Evolutionary conservation across 2,888 invertebrate genomes (phyloP), one percentile per base, ranked within the genome.

Genomic region (Platynereis dumerilii): DNA sequence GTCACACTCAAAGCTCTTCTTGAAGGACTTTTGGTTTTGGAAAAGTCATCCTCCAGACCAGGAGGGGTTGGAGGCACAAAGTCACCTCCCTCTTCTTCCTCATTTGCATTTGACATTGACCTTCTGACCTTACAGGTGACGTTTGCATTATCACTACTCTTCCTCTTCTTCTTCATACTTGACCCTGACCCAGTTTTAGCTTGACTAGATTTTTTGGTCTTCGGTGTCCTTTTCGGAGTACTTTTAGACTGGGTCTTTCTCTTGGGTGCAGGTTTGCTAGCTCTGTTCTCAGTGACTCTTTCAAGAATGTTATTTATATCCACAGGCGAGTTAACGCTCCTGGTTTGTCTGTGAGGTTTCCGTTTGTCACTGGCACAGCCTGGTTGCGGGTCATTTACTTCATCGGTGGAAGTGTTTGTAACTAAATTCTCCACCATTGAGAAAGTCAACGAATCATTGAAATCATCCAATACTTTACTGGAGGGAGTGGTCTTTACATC

Each of bases 51-150:
- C 56, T 27, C 39, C 58, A 24, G 39, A 10, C 73, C 74, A 20
- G 81, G 80, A 1, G 82, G 81, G 2, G 82, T 82, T 26, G 81
- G 81, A 1, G 81, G 80, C 5, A 81, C 71, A 67, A 72, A 78
- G 34, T 81, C 80, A 70, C 77, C 76, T 1, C 68, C 74, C 60
- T 72, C 74, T 57, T 74, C 76, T 2, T 64, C 58, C n/a, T 64
- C 24, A 52, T n/a, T 27, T 2, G 34, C 20, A 2, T 54, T 48
- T 57, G 39, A 10, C 56, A 27, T 34, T 28, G 34, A 12, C 34
- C 34, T 34, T 12, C 34, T 34, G 34, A 34, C 34, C 34, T 34
- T 34, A 5, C 7, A 34, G 34, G 5, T 34, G 34, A 48, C 52
- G 2, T 60, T 52, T 5, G 5, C 34, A n/a, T 15, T 29, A 39